These are phyloP conservation scores for Formica aserva DNA, from an alignment of 2,888 invertebrate genomes.

Conservation along the genomic window DNA sequence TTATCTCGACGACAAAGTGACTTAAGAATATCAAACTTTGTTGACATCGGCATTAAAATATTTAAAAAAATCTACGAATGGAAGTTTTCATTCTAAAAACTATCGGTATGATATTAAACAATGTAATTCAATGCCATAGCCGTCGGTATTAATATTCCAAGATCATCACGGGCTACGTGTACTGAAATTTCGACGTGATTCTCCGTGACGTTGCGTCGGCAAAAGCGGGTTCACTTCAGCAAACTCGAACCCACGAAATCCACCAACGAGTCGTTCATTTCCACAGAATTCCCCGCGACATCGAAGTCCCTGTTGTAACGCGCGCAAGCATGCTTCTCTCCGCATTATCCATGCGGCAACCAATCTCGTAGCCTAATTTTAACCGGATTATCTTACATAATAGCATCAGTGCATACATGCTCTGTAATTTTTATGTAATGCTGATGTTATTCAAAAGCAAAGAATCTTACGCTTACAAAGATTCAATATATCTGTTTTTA, in stretches of 20 bases:
- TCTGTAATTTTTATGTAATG: conserved; percentile 49
- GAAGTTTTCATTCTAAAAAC: conserved; percentile 2
- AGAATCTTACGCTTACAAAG: not conserved
- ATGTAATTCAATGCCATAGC: conserved; percentile 27
- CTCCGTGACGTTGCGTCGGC: conserved; percentile 38
- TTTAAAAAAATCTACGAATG: not conserved
- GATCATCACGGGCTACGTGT: conserved; percentile 46
- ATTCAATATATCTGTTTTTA: not conserved
- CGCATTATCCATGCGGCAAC: conserved; percentile 67
- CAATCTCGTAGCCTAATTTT: conserved; percentile 80
- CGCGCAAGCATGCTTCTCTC: conserved; percentile 42
- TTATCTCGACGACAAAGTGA: not conserved
- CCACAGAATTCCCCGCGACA: conserved; percentile 50
- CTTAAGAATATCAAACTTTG: conserved; percentile 12
- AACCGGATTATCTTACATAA: conserved; percentile 78
- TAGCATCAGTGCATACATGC: conserved; percentile 47
- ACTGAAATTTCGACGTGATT: conserved; percentile 51
- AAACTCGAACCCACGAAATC: conserved; percentile 55
- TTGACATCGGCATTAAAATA: not conserved
- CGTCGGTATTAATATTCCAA: conserved; percentile 48
- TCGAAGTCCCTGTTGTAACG: conserved; percentile 46
- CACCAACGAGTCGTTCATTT: conserved; percentile 53
- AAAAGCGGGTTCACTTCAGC: conserved; percentile 48
- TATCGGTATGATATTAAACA: conserved; percentile 37
- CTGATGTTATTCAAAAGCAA: conserved; percentile 78